Conservation (phyloP, 2,113 vertebrate species). For the Rhynchopsitta pachyrhyncha region DNA sequence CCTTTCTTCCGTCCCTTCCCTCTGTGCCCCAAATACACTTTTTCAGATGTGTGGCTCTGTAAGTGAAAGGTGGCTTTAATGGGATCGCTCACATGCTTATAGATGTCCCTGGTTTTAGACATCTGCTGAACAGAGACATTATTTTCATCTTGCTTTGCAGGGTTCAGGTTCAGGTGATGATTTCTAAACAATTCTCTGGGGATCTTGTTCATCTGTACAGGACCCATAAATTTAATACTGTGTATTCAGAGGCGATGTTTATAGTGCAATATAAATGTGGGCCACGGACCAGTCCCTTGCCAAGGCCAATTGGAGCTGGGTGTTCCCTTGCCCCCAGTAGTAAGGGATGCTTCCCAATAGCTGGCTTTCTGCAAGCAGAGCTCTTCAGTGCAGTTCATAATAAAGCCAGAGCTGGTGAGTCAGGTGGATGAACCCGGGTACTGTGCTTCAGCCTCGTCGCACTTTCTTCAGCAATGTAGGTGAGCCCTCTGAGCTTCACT, state of each 20-base stretch:
- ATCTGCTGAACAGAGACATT: background rate
- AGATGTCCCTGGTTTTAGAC: background rate
- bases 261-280: background rate
- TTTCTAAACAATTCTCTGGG: background rate
- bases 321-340: background rate
- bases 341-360: background rate
- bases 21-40: background rate
- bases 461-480: background rate
- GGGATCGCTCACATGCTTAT: accelerated
- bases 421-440: background rate
- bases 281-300: background rate
- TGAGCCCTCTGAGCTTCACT: background rate
- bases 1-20: background rate
- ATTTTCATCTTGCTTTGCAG: background rate
- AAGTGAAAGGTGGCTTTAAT: background rate
- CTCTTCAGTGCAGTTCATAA: background rate
- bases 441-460: background rate
- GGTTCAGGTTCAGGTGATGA: background rate
- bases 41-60: background rate
- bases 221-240: background rate
- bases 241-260: background rate
- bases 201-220: background rate
- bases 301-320: background rate
- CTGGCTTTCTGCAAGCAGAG: background rate
- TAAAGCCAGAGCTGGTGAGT: background rate